phyloP scores from a whole-genome alignment of 2,113 vertebrate species.

The Anolis carolinensis region DNA sequence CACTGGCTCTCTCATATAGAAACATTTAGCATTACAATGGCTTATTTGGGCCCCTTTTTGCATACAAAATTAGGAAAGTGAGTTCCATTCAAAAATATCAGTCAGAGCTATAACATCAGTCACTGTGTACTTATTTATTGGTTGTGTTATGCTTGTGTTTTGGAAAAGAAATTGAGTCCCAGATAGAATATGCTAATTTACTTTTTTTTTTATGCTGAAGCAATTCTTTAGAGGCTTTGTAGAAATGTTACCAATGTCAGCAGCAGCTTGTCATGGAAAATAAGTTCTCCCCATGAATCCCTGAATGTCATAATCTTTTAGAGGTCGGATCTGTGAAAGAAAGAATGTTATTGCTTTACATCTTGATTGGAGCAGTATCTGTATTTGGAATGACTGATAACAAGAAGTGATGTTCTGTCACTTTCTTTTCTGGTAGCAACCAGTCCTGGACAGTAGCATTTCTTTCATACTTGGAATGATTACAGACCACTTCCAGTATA shows the following conservation, averaged over 20 bases:
- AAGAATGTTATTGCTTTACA: background rate
- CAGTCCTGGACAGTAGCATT: too few species aligned
- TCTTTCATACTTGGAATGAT: too few species aligned
- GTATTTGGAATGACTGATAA: background rate
- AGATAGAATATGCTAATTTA: too few species aligned
- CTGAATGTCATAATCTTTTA: background rate
- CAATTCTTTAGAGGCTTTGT: too few species aligned
- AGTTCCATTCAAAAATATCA: too few species aligned
- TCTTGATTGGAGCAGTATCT: too few species aligned
- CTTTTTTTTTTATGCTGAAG: too few species aligned
- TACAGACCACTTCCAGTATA: too few species aligned
- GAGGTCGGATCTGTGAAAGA: background rate
- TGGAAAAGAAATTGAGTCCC: background rate
- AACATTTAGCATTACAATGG: background rate
- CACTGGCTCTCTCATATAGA: background rate
- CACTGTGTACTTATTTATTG: background rate
- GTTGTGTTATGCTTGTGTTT: background rate
- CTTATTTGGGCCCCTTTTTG: background rate
- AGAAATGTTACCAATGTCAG: background rate
- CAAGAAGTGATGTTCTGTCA: background rate
- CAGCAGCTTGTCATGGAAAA: background rate
- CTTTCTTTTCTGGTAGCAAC: too few species aligned
- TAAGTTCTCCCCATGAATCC: background rate
- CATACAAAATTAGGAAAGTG: too few species aligned
- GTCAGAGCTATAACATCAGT: too few species aligned